A percentile compares a stretch with the other conserved stretches of the same genome.
These are phyloP conservation scores for Epsilonema sp. DNA, from an alignment of 2,888 invertebrate species.

Conservation along the genomic window DNA sequence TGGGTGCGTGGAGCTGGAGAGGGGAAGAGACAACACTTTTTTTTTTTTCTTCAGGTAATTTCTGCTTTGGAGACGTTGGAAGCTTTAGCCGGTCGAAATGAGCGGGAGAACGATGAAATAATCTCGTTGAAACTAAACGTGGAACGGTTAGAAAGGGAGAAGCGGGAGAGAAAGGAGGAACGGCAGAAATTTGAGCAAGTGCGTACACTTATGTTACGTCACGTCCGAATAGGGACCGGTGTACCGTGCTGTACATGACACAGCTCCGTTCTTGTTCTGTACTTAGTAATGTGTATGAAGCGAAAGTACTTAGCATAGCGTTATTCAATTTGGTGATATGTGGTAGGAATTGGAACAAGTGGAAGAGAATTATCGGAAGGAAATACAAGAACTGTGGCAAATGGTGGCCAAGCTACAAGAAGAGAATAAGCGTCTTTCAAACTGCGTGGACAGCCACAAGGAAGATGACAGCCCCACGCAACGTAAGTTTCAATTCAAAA, in stretches of 20 bases:
- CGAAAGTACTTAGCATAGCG: too few species aligned
- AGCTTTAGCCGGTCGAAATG: slow-evolving; percentile 39
- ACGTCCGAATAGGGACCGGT: too few species aligned
- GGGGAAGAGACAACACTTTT: too few species aligned
- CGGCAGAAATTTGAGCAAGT: slow-evolving; percentile 73
- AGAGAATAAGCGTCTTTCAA: slow-evolving; percentile 76
- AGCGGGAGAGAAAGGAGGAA: slow-evolving; percentile 75
- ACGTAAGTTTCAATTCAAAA: too few species aligned
- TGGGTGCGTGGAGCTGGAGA: too few species aligned
- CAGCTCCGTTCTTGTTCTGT: too few species aligned
- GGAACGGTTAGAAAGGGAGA: slow-evolving; percentile 73
- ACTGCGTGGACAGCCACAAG: too few species aligned
- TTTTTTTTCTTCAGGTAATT: slow-evolving; percentile 30
- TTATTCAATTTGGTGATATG: too few species aligned
- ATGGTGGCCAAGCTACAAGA: slow-evolving; percentile 68
- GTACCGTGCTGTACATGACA: too few species aligned
- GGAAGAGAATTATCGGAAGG: slow-evolving; percentile 83
- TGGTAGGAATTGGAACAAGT: slow-evolving; percentile 87
- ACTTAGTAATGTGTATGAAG: too few species aligned
- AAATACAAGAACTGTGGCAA: slow-evolving; percentile 66
- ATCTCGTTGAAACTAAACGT: slow-evolving; percentile 64
- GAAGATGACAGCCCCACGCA: too few species aligned
- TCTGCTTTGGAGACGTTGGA: slow-evolving; percentile 36
- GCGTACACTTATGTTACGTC: too few species aligned
- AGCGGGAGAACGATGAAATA: slow-evolving; percentile 61